Evolutionary conservation across 23 tunicate species (phyloP), one percentile per base, ranked within the genome.

Genomic region (Halocynthia aurantium): DNA sequence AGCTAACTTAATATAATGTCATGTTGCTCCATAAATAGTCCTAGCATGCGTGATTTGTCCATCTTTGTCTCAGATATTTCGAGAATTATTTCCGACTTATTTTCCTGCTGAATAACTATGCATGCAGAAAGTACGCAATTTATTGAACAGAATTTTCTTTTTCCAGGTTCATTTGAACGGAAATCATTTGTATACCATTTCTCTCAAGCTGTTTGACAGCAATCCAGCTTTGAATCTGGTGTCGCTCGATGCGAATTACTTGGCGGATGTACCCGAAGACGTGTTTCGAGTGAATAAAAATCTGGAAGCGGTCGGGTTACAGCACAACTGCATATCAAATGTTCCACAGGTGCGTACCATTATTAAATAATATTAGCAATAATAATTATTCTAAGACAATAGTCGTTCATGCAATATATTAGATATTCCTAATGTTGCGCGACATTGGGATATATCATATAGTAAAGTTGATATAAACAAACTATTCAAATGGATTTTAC

Each of bases 101-200:
- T 31, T 31, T 31, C 4, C 44, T 31, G 44, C 44, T 31, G 44
- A 31, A 31, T 31, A 0, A 31, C 44, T 31, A 31, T 31, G 44
- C 44, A 31, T 31, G 44, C 44, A 31, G 44, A 31, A 31, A 31
- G 44, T 31, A 31, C 44, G 44, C 4, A 31, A 31, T 31, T 31
- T 31, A 1, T 4, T 31, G 2, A 31, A 31, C 44, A 31, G 44
- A 31, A 0, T 56, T 52, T 74, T 74, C 40, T 56, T 10, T 53
- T 12, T 52, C 15, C 78, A 74, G 78, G 78, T 74, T 9, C 56
- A 74, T 74, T 56, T 74, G 31, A 74, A 74, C 21, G 78, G 78
- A 20, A 74, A 74, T 54, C 71, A 54, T 20, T 21, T 74, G 0
- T 51, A 53, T 53, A 22, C 20, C 5, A 13, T 74, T 21, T 5